Conservation (phyloP, 1,140 invertebrate genomes). For the Ptiloglossa arizonensis region DNA sequence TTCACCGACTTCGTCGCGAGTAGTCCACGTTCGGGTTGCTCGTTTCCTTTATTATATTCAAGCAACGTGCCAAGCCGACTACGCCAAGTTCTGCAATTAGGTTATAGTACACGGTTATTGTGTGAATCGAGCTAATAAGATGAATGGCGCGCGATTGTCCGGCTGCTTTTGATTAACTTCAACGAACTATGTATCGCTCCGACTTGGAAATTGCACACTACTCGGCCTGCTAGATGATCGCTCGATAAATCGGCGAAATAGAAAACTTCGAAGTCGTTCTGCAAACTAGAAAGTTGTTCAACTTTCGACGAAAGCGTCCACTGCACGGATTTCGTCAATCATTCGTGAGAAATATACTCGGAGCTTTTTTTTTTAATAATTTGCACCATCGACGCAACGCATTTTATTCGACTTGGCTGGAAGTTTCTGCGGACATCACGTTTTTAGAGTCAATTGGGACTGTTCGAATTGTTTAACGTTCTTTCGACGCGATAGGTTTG, state of each 20-base stretch:
- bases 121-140: conserved; percentile 59
- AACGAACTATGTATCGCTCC: conserved; percentile 11
- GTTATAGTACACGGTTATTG: conserved; percentile 25
- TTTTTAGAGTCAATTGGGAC: too few relatives aligned
- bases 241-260: background rate
- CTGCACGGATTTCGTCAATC: too few relatives aligned
- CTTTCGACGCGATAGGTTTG: too few relatives aligned
- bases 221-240: conserved; percentile 13
- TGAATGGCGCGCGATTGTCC: conserved; percentile 43
- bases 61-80: conserved; percentile 3
- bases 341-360: too few relatives aligned
- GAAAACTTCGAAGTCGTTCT: background rate
- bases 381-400: too few relatives aligned
- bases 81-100: conserved; percentile 38
- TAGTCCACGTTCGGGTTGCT: background rate
- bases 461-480: too few relatives aligned
- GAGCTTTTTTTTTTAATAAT: too few relatives aligned
- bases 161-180: conserved; percentile 46
- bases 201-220: conserved; percentile 1
- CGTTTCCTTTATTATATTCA: conserved; percentile 42
- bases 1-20: conserved; percentile 5
- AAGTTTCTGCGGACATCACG: too few relatives aligned
- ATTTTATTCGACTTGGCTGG: too few relatives aligned
- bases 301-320: background rate
- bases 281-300: background rate